phyloP scores from a whole-genome alignment of 2,113 vertebrate genomes.

The Halichoerus grypus region DNA sequence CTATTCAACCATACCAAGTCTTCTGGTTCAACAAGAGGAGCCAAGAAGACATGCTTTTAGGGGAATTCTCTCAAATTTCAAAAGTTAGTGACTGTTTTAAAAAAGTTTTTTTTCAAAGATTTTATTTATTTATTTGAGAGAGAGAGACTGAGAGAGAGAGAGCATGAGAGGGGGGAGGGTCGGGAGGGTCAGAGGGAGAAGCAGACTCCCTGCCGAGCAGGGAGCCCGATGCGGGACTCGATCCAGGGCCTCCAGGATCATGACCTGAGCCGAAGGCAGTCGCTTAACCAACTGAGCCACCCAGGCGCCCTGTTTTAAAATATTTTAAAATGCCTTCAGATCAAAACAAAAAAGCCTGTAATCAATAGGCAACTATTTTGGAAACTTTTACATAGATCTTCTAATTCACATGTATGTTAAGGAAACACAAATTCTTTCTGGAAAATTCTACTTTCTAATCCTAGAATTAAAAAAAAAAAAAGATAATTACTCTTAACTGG shows the following conservation, averaged over 20 bases:
- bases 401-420: background rate
- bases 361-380: background rate
- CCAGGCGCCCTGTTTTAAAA: background rate
- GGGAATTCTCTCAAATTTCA: constrained; percentile 22
- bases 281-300: too few relatives aligned
- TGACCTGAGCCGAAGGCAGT: too few relatives aligned
- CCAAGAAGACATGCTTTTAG: background rate
- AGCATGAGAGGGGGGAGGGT: too few relatives aligned
- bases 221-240: too few relatives aligned
- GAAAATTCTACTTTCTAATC: background rate
- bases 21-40: constrained; percentile 31
- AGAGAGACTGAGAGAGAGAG: too few relatives aligned
- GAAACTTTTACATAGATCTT: background rate
- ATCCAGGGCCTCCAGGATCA: too few relatives aligned
- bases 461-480: background rate
- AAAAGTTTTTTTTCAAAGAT: background rate
- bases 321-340: constrained; percentile 20
- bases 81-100: background rate
- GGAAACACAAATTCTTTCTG: background rate
- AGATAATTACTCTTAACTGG: background rate
- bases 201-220: too few relatives aligned
- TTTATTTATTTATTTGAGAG: too few relatives aligned
- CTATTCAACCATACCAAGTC: background rate
- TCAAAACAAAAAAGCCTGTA: background rate
- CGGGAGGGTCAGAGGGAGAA: too few relatives aligned